Evolutionary conservation across 2,888 invertebrate species (phyloP).

Genomic region (Atethmia centrago): DNA sequence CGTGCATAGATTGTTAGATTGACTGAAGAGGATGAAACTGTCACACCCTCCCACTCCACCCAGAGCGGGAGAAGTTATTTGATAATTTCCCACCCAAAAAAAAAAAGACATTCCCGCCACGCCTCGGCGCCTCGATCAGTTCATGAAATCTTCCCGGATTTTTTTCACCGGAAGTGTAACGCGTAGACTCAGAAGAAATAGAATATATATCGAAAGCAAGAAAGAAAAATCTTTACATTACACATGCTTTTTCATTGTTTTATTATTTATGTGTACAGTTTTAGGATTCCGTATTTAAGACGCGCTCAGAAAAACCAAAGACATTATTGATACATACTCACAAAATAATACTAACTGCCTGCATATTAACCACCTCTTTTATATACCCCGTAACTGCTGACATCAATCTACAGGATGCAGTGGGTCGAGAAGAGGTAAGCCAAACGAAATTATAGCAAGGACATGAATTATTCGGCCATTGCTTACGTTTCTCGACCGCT

Average conservation of each 20-base stretch:
- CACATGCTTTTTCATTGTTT: not conserved
- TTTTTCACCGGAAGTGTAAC: too few species aligned
- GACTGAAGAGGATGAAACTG: too few species aligned
- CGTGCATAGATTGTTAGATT: not conserved
- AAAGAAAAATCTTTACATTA: not conserved
- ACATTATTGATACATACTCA: too few species aligned
- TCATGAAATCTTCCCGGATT: not conserved
- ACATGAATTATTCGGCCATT: slow-evolving; percentile 38
- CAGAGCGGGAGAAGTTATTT: too few species aligned
- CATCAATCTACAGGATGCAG: slow-evolving; percentile 27
- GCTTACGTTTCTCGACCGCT: slow-evolving; percentile 16
- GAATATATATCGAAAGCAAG: not conserved
- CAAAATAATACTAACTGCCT: not conserved
- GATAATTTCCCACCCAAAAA: too few species aligned
- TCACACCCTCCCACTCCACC: too few species aligned
- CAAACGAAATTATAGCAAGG: slow-evolving; percentile 30
- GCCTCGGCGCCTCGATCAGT: not conserved
- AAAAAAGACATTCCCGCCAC: too few species aligned
- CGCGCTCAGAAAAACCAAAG: not conserved
- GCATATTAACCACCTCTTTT: slow-evolving; percentile 4
- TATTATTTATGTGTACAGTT: not conserved
- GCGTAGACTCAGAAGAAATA: too few species aligned
- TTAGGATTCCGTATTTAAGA: not conserved
- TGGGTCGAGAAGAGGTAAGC: not conserved
- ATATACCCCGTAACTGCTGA: not conserved